phyloP scores from a whole-genome alignment of 1,140 invertebrate genomes.

The Sarcophaga bullata region DNA sequence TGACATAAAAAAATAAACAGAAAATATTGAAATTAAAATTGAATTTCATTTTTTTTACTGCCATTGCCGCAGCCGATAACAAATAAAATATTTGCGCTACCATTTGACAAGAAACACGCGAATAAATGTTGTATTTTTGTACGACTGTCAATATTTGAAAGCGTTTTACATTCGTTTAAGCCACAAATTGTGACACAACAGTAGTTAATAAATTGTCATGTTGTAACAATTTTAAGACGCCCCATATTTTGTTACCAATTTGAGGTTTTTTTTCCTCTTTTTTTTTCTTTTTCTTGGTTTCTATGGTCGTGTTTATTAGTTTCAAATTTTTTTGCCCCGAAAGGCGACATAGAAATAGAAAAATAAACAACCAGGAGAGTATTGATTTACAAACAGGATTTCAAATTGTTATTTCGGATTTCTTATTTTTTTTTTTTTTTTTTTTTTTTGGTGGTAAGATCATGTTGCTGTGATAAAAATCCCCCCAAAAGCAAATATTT shows the following conservation, averaged over 20 bases:
- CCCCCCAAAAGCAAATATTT: neutral
- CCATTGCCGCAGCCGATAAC: too few relatives aligned
- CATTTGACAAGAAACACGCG: too few relatives aligned
- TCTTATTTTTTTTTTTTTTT: too few relatives aligned
- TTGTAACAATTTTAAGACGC: slow-evolving; percentile 5
- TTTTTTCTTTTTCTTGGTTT: too few relatives aligned
- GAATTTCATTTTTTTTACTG: too few relatives aligned
- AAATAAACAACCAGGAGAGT: neutral
- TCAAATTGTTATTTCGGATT: neutral
- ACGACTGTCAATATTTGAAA: neutral
- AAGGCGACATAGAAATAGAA: neutral
- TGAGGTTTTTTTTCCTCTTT: neutral
- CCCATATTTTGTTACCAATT: neutral
- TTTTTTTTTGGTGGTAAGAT: neutral
- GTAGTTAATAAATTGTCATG: slow-evolving; percentile 26
- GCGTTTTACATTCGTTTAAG: slow-evolving; percentile 2
- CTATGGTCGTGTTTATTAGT: neutral
- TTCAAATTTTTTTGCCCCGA: neutral
- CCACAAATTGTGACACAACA: slow-evolving; percentile 26
- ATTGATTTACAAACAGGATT: neutral
- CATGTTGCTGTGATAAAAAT: neutral
- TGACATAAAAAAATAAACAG: too few relatives aligned
- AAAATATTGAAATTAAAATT: too few relatives aligned
- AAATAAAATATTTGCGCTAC: too few relatives aligned
- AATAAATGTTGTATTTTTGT: neutral